Base-by-base conservation (phyloP, 2,888 invertebrate species). In the Oligia latruncula region DNA sequence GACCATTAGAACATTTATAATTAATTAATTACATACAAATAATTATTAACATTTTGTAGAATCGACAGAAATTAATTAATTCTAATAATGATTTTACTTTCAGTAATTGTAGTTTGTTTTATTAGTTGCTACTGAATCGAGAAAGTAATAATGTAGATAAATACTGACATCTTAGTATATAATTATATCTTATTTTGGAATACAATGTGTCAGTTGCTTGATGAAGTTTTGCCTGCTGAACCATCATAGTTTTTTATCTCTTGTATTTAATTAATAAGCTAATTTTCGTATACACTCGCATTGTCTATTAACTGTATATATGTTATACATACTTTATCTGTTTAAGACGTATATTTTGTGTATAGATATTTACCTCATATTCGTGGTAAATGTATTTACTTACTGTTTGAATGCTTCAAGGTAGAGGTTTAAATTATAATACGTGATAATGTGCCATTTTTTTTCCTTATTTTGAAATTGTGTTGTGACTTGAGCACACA, bases 261-360 rank as follows among this genome's bases (percentile, higher is more conserved):
- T 49, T 83, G 62, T 83, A 80, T 83, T 83, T 81, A 64, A 58
- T 71, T 80, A 77, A 73, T 68, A 46, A 29, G 43, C 15, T 52
- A 46, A 65, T 77, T 78, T 67, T 73, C 75, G 62, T 73, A 75
- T 67, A 74, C 60, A 52, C n/a, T 76, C 43, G 17, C 65, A 60
- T 71, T 87, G 23, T 78, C n/a, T 78, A 75, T 66, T 71, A 70
- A 70, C 66, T 88, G 89, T 88, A 89, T 79, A 88, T 88, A 89
- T 71, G 64, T 78, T 66, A 74, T 73, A 80, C 70, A 78, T 78
- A 71, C 35, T 77, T 74, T 67, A 9, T 74, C 60, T 43, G 35
- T 78, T 73, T 74, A 76, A 71, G 43, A 75, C 67, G 43, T 66
- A 83, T 79, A 71, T n/a, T 78, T 76, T 87, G 80, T 88, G 87